phyloP scores from a whole-genome alignment of 2,888 invertebrate species.

The Meganola albula region DNA sequence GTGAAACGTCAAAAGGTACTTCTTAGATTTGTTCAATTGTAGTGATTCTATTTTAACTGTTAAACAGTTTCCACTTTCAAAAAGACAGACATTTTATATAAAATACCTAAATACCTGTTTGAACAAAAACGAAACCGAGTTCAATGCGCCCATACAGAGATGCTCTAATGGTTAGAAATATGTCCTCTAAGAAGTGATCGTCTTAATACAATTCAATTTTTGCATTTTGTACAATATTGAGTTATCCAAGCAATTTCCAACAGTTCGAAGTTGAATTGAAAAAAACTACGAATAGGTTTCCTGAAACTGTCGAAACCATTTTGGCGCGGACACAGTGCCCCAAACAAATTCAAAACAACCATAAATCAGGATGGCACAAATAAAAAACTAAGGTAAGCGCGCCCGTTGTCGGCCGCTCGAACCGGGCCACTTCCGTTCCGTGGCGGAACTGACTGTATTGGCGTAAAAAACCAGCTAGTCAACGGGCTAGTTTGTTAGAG shows the following conservation, averaged over 20 bases:
- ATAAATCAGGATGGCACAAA: slow-evolving; percentile 71
- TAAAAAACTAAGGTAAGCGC: slow-evolving; percentile 77
- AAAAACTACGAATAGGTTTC: slow-evolving; percentile 40
- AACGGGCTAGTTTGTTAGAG: slow-evolving; percentile 61
- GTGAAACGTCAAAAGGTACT: too few species aligned
- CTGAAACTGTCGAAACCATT: slow-evolving; percentile 58
- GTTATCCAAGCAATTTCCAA: slow-evolving; percentile 19
- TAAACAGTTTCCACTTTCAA: too few species aligned
- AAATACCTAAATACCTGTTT: too few species aligned
- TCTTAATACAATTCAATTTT: too few species aligned
- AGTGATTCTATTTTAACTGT: too few species aligned
- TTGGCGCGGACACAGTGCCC: slow-evolving; percentile 51
- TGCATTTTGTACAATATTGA: too few species aligned
- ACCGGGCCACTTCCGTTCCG: slow-evolving; percentile 60
- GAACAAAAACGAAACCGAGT: too few species aligned
- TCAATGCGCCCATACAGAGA: too few species aligned
- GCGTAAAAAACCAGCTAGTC: slow-evolving; percentile 66
- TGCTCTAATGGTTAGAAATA: too few species aligned
- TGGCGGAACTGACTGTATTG: slow-evolving; percentile 65
- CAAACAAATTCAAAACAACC: slow-evolving; percentile 69
- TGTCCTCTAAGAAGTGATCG: too few species aligned
- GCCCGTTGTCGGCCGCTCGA: slow-evolving; percentile 65
- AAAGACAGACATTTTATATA: too few species aligned
- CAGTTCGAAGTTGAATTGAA: slow-evolving; percentile 39
- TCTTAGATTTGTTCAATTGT: too few species aligned